Evolutionary conservation across 2,888 invertebrate genomes (phyloP), one percentile per base, ranked within the genome.

Genomic region (Drosophila peninsularis): DNA sequence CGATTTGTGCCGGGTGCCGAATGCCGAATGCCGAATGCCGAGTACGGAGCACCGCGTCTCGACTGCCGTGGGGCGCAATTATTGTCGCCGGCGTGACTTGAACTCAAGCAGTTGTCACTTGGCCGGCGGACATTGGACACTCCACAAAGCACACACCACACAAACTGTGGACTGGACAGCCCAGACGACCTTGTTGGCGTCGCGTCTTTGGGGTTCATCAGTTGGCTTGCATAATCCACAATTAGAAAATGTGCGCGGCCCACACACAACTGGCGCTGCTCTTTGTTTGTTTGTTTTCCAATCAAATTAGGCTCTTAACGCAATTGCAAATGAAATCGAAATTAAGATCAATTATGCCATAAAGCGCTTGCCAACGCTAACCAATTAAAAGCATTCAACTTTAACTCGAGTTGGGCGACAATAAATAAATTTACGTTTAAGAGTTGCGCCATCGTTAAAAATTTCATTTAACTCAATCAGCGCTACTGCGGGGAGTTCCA

Each of bases 401-500:
- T 74, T 70, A 81, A 73, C 82, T 78, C 62, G 44, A 66, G 58
- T n/a, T 47, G 39, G 79, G 79, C 70, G 75, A 79, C 80, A 84
- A 73, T 52, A 81, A 62, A 61, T 68, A 72, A 70, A 75, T 83
- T 83, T 64, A 64, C 68, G 80, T 75, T 82, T 85, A 89, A 88
- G 67, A 71, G 56, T 85, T 82, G 71, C 78, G 67, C 73, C 69
- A 84, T 64, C 65, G 78, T 85, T 68, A 69, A 76, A 76, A 69
- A 71, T 79, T 85, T 80, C 83, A 85, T 89, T 85, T 80, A 89
- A 75, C 70, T 82, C 88, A 89, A 84, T 89, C 76, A 70, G 49
- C 52, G 30, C 54, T 55, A 53, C 30, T 36, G 52, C 60, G 37
- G 44, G 50, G 60, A 17, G 56, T 14, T 32, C 34, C 32, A 56